phyloP scores from a whole-genome alignment of 2,797 vertebrate species.

The Cossypha polioptera region DNA sequence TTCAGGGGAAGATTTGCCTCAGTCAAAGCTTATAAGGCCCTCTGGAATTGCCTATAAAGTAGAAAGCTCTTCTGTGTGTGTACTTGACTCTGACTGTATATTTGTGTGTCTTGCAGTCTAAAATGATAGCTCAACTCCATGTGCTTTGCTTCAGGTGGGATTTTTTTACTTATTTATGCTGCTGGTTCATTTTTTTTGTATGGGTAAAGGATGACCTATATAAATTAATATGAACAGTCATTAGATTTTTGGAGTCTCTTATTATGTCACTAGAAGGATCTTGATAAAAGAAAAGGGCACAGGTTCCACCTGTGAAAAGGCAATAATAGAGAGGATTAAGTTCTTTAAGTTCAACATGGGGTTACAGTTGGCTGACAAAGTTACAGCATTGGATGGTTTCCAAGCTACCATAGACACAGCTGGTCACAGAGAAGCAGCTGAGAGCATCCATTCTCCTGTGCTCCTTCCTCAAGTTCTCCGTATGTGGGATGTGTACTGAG shows the following conservation, averaged over 20 bases:
- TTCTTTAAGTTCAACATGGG: slow-evolving; percentile 54
- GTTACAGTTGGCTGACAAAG: slow-evolving; percentile 59
- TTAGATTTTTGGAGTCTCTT: slow-evolving; percentile 49
- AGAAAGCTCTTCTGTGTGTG: neutral
- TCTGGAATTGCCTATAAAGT: neutral
- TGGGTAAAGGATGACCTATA: neutral
- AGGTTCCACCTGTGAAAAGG: slow-evolving; percentile 72
- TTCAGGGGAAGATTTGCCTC: neutral
- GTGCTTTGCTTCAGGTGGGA: neutral
- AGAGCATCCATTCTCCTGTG: slow-evolving; percentile 1
- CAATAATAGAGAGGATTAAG: slow-evolving; percentile 70
- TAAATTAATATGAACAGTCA: neutral
- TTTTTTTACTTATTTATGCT: neutral
- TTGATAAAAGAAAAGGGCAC: slow-evolving; percentile 66
- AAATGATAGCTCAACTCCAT: slow-evolving; percentile 29
- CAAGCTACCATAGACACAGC: slow-evolving; percentile 67
- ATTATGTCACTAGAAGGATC: slow-evolving; percentile 49
- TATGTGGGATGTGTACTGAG: neutral
- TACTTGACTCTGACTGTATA: neutral
- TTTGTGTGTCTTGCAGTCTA: slow-evolving; percentile 30
- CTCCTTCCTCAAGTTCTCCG: neutral
- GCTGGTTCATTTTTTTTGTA: neutral
- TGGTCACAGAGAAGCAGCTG: slow-evolving; percentile 46
- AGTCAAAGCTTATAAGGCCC: neutral
- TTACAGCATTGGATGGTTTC: slow-evolving; percentile 64